These are phyloP conservation scores for Ceratitis capitata DNA, from an alignment of 1,140 invertebrate species.

Conservation along the genomic window DNA sequence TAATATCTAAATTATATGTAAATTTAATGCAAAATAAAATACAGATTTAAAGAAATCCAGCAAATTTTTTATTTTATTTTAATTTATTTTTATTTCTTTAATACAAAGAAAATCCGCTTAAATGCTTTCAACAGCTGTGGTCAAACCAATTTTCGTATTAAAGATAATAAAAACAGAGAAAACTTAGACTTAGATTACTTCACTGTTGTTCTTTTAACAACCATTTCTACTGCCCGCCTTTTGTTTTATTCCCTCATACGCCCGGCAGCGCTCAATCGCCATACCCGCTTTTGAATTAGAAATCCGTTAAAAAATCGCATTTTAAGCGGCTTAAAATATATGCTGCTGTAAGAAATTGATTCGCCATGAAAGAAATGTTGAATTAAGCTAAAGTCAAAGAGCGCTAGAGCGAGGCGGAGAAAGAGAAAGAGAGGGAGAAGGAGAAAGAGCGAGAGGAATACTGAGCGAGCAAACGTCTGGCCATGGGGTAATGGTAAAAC, in stretches of 20 bases:
- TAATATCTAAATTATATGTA: not conserved
- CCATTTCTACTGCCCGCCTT: not conserved
- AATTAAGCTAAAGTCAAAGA: not conserved
- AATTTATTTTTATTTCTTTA: too few relatives aligned
- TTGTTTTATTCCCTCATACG: not conserved
- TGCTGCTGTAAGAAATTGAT: slow-evolving; percentile 45
- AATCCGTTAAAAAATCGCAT: slow-evolving; percentile 43
- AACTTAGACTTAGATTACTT: not conserved
- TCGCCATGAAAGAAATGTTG: not conserved
- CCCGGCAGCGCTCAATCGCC: not conserved
- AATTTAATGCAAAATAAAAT: not conserved
- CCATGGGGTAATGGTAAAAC: too few relatives aligned
- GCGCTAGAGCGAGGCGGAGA: not conserved
- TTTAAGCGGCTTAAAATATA: slow-evolving; percentile 49
- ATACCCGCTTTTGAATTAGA: not conserved
- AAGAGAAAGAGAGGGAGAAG: not conserved
- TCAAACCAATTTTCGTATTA: not conserved
- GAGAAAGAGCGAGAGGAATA: not conserved
- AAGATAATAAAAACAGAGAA: not conserved
- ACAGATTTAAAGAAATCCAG: too few relatives aligned
- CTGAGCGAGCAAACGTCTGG: not conserved
- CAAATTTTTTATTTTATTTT: too few relatives aligned
- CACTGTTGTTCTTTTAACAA: not conserved
- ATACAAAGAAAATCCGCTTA: not conserved
- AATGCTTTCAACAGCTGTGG: not conserved